A percentile compares a stretch with the other conserved stretches of the same genome.
Conservation (phyloP, 2,797 vertebrate genomes). For the Neosilurus hyrtlii region DNA sequence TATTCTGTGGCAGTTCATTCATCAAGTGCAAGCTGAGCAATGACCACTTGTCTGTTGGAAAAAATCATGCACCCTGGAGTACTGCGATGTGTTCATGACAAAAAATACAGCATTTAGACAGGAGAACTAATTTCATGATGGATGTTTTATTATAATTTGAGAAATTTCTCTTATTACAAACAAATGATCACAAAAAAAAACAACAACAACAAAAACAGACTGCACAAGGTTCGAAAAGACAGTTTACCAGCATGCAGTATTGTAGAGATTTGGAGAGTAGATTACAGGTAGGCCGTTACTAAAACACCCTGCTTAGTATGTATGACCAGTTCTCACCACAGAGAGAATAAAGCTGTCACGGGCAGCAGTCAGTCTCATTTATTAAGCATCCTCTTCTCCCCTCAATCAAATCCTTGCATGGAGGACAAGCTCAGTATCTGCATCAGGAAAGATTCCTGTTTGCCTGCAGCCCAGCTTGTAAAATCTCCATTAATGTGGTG, state of each 20-base stretch:
- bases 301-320: slow-evolving; percentile 30
- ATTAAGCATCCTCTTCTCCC: slow-evolving; percentile 42
- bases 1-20: slow-evolving; percentile 36
- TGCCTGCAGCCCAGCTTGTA: slow-evolving; percentile 46
- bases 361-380: slow-evolving; percentile 39
- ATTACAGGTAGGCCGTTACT: slow-evolving; percentile 30
- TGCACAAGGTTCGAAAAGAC: slow-evolving; percentile 14
- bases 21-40: slow-evolving; percentile 35
- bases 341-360: slow-evolving; percentile 40
- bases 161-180: too few species aligned
- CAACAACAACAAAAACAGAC: not conserved
- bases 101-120: slow-evolving; percentile 14
- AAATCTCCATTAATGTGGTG: slow-evolving; percentile 49
- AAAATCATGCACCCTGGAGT: slow-evolving; percentile 35
- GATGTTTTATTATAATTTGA: slow-evolving; percentile 8
- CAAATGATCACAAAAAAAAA: not conserved
- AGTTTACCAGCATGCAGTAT: not conserved
- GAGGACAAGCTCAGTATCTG: slow-evolving; percentile 41
- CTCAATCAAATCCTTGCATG: slow-evolving; percentile 12
- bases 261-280: slow-evolving; percentile 31
- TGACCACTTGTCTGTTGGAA: slow-evolving; percentile 36
- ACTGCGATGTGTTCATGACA: slow-evolving; percentile 30
- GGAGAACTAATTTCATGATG: slow-evolving; percentile 32
- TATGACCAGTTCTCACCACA: not conserved
- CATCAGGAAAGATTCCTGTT: slow-evolving; percentile 10